phyloP scores from a whole-genome alignment of 2,888 invertebrate genomes.

The Dolichopus griseipennis region DNA sequence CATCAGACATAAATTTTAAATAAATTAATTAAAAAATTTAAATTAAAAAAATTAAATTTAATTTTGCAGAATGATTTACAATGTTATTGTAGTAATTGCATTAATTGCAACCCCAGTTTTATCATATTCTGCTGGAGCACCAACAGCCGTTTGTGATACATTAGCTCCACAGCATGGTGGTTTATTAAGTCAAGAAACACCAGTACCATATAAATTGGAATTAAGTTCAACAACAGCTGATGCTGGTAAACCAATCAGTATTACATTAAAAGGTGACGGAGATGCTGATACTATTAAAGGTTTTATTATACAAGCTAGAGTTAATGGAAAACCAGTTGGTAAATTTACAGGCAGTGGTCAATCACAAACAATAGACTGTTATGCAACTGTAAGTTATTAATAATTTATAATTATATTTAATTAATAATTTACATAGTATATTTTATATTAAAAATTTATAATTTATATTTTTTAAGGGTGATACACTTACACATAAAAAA shows the following conservation, averaged over 20 bases:
- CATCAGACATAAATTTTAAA: too few species aligned
- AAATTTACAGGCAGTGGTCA: slow-evolving; percentile 49
- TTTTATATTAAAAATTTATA: background rate
- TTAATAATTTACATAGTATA: background rate
- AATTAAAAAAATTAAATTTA: background rate
- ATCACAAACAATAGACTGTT: slow-evolving; percentile 39
- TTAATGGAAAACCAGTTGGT: slow-evolving; percentile 53
- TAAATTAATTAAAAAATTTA: too few species aligned
- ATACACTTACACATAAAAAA: slow-evolving; percentile 60
- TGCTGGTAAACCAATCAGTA: slow-evolving; percentile 40
- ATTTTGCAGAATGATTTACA: slow-evolving; percentile 31
- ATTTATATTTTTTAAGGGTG: slow-evolving; percentile 42
- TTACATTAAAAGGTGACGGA: slow-evolving; percentile 42
- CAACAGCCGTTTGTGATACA: slow-evolving; percentile 53
- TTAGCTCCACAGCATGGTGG: slow-evolving; percentile 58
- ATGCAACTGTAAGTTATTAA: slow-evolving; percentile 27
- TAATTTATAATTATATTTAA: background rate
- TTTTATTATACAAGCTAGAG: slow-evolving; percentile 56
- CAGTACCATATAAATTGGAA: slow-evolving; percentile 52
- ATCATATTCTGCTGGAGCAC: slow-evolving; percentile 56
- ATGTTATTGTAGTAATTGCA: slow-evolving; percentile 27
- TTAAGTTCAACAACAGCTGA: slow-evolving; percentile 39
- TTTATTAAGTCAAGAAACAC: slow-evolving; percentile 21
- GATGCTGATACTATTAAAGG: slow-evolving; percentile 52
- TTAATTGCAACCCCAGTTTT: slow-evolving; percentile 31